Percentiles rank a stretch among this genome's conserved stretches.
Conservation (phyloP, 2,113 vertebrate genomes). For the Sapayoa aenigma region DNA sequence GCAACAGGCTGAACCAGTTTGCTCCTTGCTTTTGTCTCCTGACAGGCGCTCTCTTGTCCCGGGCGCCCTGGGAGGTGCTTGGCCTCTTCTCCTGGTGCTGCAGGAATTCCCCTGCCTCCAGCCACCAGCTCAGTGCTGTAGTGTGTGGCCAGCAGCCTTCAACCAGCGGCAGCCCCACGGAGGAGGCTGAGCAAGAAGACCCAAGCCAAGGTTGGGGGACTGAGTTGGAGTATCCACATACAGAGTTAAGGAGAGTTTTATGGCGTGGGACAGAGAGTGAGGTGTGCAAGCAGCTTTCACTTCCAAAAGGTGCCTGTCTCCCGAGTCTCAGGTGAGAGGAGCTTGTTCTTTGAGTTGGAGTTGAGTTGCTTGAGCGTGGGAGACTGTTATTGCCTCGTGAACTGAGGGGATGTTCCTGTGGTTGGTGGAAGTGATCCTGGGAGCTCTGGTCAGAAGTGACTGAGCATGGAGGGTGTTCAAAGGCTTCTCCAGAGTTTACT, state of each 20-base stretch:
- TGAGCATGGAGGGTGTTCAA: accelerated
- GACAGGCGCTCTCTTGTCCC: conserved; percentile 20
- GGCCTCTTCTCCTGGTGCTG: not conserved
- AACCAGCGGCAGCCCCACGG: not conserved
- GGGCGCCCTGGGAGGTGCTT: conserved; percentile 4
- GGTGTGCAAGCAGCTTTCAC: not conserved
- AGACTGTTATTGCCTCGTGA: accelerated
- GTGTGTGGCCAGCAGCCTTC: not conserved
- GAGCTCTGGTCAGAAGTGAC: not conserved
- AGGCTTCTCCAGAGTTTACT: not conserved
- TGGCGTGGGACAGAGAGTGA: conserved; percentile 12
- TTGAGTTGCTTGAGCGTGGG: not conserved
- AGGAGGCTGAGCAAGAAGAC: not conserved
- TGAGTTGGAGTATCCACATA: accelerated
- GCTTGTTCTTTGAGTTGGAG: not conserved
- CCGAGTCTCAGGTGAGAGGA: conserved; percentile 39
- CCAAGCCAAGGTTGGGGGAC: accelerated
- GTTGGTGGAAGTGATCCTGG: not conserved
- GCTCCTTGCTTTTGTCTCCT: not conserved
- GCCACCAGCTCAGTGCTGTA: not conserved
- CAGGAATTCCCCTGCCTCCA: conserved; percentile 53
- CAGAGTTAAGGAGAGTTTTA: not conserved
- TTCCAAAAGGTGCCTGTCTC: not conserved
- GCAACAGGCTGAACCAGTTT: conserved; percentile 60
- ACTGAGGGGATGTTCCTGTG: accelerated